Conservation (phyloP, 2,113 vertebrate genomes). For the Eubucco bourcierii region DNA sequence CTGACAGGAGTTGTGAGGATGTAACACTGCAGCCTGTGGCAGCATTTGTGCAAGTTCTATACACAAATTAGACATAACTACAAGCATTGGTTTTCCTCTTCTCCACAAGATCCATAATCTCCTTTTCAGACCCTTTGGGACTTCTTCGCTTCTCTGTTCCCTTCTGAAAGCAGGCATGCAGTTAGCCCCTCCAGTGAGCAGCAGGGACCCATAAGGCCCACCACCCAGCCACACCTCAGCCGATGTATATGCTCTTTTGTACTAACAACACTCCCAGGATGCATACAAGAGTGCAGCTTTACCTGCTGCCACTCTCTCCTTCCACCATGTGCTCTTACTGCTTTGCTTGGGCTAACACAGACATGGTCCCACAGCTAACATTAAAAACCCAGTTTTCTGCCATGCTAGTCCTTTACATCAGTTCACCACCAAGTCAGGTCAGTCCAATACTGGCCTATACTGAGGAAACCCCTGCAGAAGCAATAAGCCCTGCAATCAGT, state of each 20-base stretch:
- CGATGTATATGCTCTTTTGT: background rate
- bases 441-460: background rate
- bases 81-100: background rate
- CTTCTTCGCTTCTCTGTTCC: background rate
- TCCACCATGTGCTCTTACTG: accelerated
- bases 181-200: background rate
- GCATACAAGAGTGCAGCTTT: accelerated
- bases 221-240: accelerated
- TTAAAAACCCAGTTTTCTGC: background rate
- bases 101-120: background rate
- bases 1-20: background rate
- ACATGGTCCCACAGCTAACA: background rate
- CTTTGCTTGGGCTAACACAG: accelerated
- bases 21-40: background rate
- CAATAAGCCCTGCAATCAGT: background rate
- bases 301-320: background rate
- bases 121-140: background rate
- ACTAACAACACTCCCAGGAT: accelerated
- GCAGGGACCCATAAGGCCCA: background rate
- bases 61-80: background rate
- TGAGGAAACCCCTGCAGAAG: background rate
- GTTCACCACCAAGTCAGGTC: accelerated
- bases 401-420: background rate
- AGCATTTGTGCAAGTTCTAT: accelerated
- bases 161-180: background rate